Conservation (phyloP, 2,888 invertebrate species). For the Unio pictorum region DNA sequence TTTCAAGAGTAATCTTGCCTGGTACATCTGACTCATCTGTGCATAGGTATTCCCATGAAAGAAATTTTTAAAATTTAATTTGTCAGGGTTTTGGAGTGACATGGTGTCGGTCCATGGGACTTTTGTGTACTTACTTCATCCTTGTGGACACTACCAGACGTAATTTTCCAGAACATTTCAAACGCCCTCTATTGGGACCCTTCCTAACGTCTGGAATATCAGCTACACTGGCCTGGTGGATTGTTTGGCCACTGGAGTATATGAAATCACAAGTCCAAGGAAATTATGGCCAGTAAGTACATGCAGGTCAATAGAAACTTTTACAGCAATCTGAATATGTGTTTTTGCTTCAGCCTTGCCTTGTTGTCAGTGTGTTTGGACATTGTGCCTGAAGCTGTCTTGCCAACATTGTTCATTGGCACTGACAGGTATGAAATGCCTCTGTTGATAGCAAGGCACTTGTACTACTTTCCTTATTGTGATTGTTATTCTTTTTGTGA, state of each 20-base stretch:
- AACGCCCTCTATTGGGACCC: conserved; percentile 62
- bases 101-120: conserved; percentile 63
- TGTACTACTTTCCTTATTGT: no score
- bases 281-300: conserved; percentile 62
- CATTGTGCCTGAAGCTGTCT: no score
- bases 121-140: conserved; percentile 68
- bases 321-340: no score
- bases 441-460: no score
- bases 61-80: neutral
- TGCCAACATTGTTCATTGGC: no score
- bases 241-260: conserved; percentile 70
- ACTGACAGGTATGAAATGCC: no score
- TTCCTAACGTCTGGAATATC: conserved; percentile 66
- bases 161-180: conserved; percentile 66
- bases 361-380: no score
- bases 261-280: conserved; percentile 70
- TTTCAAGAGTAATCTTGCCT: no score
- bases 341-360: no score
- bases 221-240: conserved; percentile 69
- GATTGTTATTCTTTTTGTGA: no score
- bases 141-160: conserved; percentile 65
- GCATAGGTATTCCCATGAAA: neutral
- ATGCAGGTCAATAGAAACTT: no score
- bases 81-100: conserved; percentile 68
- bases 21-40: neutral